A percentile compares a stretch with the other conserved stretches of the same genome.
Conservation (phyloP, 2,888 invertebrate genomes). For the Ceraclea dissimilis region DNA sequence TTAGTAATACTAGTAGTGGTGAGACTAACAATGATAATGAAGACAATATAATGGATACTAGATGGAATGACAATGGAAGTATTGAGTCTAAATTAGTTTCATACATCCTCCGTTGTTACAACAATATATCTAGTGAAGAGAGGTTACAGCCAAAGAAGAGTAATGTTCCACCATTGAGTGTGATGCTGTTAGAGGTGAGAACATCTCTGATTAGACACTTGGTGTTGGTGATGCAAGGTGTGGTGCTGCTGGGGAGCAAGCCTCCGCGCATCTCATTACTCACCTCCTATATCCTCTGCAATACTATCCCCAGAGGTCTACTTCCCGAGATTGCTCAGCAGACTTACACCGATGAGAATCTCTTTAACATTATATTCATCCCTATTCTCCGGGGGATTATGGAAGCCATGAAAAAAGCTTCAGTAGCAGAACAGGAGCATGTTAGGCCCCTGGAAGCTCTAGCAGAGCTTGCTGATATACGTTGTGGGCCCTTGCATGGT, state of each 20-base stretch:
- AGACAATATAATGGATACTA: slow-evolving; percentile 1
- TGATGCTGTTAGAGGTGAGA: slow-evolving; percentile 48
- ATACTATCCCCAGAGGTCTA: slow-evolving; percentile 67
- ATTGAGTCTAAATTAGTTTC: background rate
- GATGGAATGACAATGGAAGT: background rate
- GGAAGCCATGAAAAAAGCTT: slow-evolving; percentile 58
- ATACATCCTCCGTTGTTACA: slow-evolving; percentile 41
- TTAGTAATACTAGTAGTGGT: background rate
- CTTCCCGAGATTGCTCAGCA: slow-evolving; percentile 59
- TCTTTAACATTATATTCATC: slow-evolving; percentile 52
- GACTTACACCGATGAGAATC: slow-evolving; percentile 52
- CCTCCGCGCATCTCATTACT: slow-evolving; percentile 51
- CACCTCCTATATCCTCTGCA: slow-evolving; percentile 59
- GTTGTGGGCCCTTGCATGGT: slow-evolving; percentile 56
- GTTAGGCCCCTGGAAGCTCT: slow-evolving; percentile 63
- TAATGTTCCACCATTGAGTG: slow-evolving; percentile 65
- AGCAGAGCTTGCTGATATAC: slow-evolving; percentile 73
- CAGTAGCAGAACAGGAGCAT: slow-evolving; percentile 61
- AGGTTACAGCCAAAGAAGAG: slow-evolving; percentile 69
- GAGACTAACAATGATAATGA: background rate
- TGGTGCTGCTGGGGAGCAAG: slow-evolving; percentile 44
- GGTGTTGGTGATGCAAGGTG: slow-evolving; percentile 52
- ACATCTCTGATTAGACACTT: slow-evolving; percentile 49
- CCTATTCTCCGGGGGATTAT: slow-evolving; percentile 66
- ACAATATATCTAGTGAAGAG: slow-evolving; percentile 65